phyloP scores from a whole-genome alignment of 2,797 vertebrate species.

The Anabas testudineus region DNA sequence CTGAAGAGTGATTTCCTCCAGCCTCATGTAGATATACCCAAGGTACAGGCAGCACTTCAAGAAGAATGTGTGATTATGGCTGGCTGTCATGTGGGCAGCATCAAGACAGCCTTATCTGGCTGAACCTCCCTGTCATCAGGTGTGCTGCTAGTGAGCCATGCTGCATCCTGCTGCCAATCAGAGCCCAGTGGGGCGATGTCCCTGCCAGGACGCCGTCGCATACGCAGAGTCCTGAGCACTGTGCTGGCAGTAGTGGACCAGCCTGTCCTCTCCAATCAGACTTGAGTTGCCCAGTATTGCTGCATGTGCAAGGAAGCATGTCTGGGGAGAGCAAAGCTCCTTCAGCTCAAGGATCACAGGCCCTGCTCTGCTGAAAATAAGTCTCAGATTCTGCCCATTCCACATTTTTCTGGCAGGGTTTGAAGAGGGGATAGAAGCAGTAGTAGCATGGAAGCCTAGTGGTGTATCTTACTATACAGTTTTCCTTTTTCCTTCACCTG shows the following conservation, averaged over 20 bases:
- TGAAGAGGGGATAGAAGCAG: background rate
- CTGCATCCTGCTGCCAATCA: conserved; percentile 67
- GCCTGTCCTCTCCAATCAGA: conserved; percentile 76
- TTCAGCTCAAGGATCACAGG: conserved; percentile 65
- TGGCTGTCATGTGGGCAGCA: conserved; percentile 52
- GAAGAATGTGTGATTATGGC: conserved; percentile 57
- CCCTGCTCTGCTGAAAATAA: conserved; percentile 26
- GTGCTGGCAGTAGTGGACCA: conserved; percentile 56
- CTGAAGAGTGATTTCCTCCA: conserved; percentile 58
- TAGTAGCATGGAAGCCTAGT: background rate
- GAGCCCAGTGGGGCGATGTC: conserved; percentile 56
- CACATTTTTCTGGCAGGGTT: conserved; percentile 51
- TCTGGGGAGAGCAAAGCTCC: conserved; percentile 66
- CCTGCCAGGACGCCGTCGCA: conserved; percentile 58
- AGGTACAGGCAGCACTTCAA: conserved; percentile 39
- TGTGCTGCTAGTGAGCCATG: conserved; percentile 54
- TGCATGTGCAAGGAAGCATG: conserved; percentile 70
- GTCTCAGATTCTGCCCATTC: conserved; percentile 61
- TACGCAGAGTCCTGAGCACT: conserved; percentile 54
- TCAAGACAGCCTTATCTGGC: conserved; percentile 64
- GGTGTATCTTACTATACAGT: too few relatives aligned
- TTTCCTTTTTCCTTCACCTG: conserved; percentile 5
- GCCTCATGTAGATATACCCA: conserved; percentile 37
- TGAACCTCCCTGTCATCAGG: conserved; percentile 64
- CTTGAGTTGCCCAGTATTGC: conserved; percentile 70